Percentiles rank a stretch among this genome's conserved stretches.
Conservation (phyloP, 2,888 invertebrate species). For the Hermodice carunculata region DNA sequence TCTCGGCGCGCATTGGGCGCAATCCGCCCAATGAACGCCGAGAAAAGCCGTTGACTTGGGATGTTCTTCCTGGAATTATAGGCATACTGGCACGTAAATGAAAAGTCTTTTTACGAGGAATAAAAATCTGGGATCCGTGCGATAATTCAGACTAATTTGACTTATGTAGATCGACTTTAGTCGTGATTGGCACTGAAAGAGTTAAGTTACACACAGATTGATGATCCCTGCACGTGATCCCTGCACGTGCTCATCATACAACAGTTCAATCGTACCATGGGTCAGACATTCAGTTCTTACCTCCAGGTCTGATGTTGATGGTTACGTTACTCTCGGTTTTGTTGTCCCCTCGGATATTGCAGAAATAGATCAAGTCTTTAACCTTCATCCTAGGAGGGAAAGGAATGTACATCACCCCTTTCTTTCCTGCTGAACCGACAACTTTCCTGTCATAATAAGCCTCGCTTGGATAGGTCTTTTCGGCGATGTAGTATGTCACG, state of each 20-base stretch:
- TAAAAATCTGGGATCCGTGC: too few species aligned
- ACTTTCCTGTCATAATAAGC: slow-evolving; percentile 19
- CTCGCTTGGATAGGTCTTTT: slow-evolving; percentile 19
- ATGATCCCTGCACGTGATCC: not conserved
- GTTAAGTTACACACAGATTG: slow-evolving; percentile 8
- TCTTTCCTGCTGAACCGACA: not conserved
- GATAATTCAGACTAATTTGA: too few species aligned
- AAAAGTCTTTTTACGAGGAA: too few species aligned
- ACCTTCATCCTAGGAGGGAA: slow-evolving; percentile 3
- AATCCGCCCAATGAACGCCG: too few species aligned
- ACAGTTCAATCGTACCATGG: too few species aligned
- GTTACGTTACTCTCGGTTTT: slow-evolving; percentile 2
- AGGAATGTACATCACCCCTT: slow-evolving; percentile 16
- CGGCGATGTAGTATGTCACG: slow-evolving; percentile 9
- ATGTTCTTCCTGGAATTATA: too few species aligned
- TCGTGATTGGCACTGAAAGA: too few species aligned
- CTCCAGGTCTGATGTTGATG: not conserved
- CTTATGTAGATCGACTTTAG: too few species aligned
- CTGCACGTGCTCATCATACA: slow-evolving; percentile 4
- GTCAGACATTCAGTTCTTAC: too few species aligned
- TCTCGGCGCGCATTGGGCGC: too few species aligned
- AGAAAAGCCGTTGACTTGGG: too few species aligned
- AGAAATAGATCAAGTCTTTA: slow-evolving; percentile 17
- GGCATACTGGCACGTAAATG: too few species aligned
- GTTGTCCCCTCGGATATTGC: slow-evolving; percentile 23